phyloP scores from a whole-genome alignment of 1,140 invertebrate species.

The Polypedilum vanderplanki region DNA sequence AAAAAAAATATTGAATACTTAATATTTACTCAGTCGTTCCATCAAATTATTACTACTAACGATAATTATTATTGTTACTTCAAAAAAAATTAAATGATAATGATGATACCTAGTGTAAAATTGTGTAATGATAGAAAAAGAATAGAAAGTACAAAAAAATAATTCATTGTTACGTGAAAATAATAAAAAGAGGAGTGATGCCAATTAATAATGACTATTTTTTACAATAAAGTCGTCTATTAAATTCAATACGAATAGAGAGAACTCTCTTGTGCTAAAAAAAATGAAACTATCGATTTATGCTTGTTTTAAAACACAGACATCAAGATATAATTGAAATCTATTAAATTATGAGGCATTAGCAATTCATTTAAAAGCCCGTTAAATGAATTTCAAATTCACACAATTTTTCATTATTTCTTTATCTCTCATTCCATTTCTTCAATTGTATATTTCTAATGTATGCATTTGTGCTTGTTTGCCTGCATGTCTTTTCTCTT shows the following conservation, averaged over 20 bases:
- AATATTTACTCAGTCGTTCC: background rate
- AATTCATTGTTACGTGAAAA: background rate
- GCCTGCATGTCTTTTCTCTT: background rate
- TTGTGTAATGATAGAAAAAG: background rate
- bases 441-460: constrained; percentile 1
- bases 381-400: background rate
- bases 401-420: background rate
- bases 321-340: background rate
- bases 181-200: background rate
- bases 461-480: background rate
- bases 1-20: background rate
- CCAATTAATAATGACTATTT: background rate
- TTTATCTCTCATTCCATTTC: no score
- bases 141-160: background rate
- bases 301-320: background rate
- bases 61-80: background rate
- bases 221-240: background rate
- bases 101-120: background rate
- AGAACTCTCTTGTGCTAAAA: no score
- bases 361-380: no score
- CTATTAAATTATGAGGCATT: constrained; percentile 14
- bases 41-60: background rate
- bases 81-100: background rate
- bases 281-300: background rate
- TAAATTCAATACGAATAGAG: background rate